Base-by-base conservation (phyloP, 1,140 invertebrate genomes). In the Charaxes varanes region DNA sequence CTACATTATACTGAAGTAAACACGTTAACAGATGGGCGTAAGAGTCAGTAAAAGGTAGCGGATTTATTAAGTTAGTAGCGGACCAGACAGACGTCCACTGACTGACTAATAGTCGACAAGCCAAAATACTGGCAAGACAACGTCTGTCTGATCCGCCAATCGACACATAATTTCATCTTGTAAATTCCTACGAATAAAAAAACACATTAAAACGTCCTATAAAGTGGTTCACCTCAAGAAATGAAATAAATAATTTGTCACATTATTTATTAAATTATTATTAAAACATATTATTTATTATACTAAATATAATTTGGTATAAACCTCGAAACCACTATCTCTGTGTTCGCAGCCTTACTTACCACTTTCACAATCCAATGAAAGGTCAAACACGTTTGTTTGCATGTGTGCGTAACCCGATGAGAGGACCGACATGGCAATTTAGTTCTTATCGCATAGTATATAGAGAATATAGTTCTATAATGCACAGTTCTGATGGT, bases 331-430 rank as follows among this genome's bases (percentile, higher is more conserved):
- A 28, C 23, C 8, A 33, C 16, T 16, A 19, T 37, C 27, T 40
- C 37, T 47, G 5, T 51, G 38, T 17, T 13, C 38, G 23, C 41
- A 38, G 35, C 36, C 43, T 47, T 46, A n/a, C n/a, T n/a, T n/a
- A 52, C 43, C 47, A 66, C 64, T 71, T 72, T 72, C 68, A 72
- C 68, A 63, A 62, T 57, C 38, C 33, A 32, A 56, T 46, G 55
- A 68, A 69, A 72, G 68, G 68, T 72, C 68, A 72, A 56, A 50
- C 55, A 37, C 28, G 43, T 59, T 60, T 54, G 46, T 58, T 30
- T 49, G 40, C 49, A 38, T 45, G 41, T 53, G 40, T 60, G 52
- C 22, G 62, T 59, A 21, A 13, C 15, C 24, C 37, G 46, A 32
- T 26, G 38, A 24, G 4, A 14, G n/a, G 6, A 15, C 16, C 6